Evolutionary conservation across 2,797 vertebrate genomes (phyloP).

Genomic region (Brachyrhaphis roseni): DNA sequence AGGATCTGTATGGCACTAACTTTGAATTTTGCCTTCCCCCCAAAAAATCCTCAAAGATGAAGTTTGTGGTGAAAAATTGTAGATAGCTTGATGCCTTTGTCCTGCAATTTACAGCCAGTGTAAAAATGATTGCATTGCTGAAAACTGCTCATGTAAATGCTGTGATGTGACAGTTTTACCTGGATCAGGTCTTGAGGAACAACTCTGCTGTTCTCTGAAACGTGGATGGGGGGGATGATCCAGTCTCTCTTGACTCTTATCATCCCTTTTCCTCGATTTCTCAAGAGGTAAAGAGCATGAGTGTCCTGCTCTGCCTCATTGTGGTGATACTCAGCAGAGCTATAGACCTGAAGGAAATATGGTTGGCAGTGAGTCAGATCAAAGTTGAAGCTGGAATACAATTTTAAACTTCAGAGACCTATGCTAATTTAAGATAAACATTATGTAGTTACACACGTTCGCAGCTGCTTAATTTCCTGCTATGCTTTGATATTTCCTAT

Average conservation of each 20-base stretch:
- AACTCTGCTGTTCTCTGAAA: conserved; percentile 92
- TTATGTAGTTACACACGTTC: conserved; percentile 56
- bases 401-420: conserved; percentile 29
- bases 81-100: neutral
- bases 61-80: neutral
- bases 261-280: conserved; percentile 24
- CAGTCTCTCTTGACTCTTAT: conserved; percentile 91
- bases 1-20: neutral
- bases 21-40: neutral
- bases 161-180: conserved; percentile 74
- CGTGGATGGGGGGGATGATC: conserved; percentile 96
- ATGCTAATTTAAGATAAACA: conserved; percentile 34
- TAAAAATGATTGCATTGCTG: neutral
- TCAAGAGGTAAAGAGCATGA: conserved; percentile 78
- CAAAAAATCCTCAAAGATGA: neutral
- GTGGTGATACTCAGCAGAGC: conserved; percentile 34
- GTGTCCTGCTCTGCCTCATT: conserved; percentile 36
- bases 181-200: conserved; percentile 92
- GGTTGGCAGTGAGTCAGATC: conserved; percentile 13
- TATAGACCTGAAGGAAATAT: conserved; percentile 55
- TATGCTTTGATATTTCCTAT: conserved; percentile 40
- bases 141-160: neutral
- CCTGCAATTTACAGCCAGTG: neutral
- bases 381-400: conserved; percentile 11
- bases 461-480: conserved; percentile 65